phyloP scores from a whole-genome alignment of 2,888 invertebrate genomes.

The Drosophila meridiana region DNA sequence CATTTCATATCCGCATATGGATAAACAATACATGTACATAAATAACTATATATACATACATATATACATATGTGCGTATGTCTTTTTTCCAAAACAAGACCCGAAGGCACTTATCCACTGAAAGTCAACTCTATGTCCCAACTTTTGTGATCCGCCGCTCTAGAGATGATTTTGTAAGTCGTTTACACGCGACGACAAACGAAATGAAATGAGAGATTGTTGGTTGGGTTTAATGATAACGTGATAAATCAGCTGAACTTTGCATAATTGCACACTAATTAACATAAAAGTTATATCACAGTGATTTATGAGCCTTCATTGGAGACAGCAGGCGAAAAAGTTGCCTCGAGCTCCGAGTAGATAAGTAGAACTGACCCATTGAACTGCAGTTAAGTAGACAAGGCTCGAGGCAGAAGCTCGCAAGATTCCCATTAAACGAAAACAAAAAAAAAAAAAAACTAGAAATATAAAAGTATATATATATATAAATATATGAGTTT shows the following conservation, averaged over 20 bases:
- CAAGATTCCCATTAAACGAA: slow-evolving; percentile 25
- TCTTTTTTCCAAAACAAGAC: not conserved
- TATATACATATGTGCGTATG: not conserved
- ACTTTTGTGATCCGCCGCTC: not conserved
- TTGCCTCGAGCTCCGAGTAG: not conserved
- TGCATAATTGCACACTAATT: slow-evolving; percentile 45
- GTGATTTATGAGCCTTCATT: slow-evolving; percentile 43
- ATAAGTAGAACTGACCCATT: slow-evolving; percentile 45
- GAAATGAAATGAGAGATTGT: slow-evolving; percentile 17
- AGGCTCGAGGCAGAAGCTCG: slow-evolving; percentile 9
- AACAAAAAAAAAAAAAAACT: not conserved
- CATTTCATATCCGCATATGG: not conserved
- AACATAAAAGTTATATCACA: slow-evolving; percentile 52
- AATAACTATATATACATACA: not conserved
- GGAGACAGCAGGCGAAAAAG: slow-evolving; percentile 3
- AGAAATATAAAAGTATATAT: slow-evolving; percentile 9
- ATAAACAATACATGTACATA: not conserved
- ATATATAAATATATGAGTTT: slow-evolving; percentile 18
- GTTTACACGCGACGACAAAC: not conserved
- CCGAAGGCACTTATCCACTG: not conserved
- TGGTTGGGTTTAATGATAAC: slow-evolving; percentile 26
- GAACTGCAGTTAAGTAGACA: slow-evolving; percentile 34
- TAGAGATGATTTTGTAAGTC: slow-evolving; percentile 32
- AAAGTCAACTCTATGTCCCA: slow-evolving; percentile 23
- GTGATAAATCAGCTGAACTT: slow-evolving; percentile 40